These are phyloP conservation scores for Glaucidium brasilianum DNA, from an alignment of 2,113 vertebrate genomes.

Conservation along the genomic window DNA sequence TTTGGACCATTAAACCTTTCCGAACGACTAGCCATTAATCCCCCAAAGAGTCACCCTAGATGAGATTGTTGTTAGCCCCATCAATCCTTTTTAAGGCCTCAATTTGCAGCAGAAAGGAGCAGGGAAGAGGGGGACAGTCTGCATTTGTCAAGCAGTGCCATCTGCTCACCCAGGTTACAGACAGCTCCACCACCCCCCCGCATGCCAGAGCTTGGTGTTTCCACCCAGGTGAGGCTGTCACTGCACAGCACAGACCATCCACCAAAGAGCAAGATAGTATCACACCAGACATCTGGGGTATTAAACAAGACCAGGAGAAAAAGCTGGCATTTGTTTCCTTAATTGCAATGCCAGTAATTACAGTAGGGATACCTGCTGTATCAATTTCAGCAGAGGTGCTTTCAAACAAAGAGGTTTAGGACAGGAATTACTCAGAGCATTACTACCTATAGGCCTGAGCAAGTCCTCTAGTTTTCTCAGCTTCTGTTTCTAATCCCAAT, in stretches of 20 bases:
- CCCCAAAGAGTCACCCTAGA: not conserved
- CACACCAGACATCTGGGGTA: not conserved
- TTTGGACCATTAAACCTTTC: constrained; percentile 52
- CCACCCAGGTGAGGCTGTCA: not conserved
- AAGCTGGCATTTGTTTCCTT: not conserved
- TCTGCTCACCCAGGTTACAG: not conserved
- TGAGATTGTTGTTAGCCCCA: constrained; percentile 24
- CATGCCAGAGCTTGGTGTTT: not conserved
- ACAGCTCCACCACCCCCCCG: not conserved
- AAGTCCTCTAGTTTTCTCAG: not conserved
- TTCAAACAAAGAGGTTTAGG: not conserved
- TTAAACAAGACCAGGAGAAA: not conserved
- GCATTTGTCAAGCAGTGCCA: not conserved
- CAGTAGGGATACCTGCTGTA: not conserved
- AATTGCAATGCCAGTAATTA: not conserved
- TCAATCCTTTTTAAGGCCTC: constrained; percentile 47
- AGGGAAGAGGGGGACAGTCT: not conserved
- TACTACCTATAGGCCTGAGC: not conserved
- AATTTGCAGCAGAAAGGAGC: constrained; percentile 3
- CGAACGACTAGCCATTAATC: constrained; percentile 7
- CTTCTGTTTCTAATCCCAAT: not conserved
- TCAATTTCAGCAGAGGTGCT: not conserved
- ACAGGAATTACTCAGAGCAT: not conserved
- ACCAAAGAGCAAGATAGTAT: not conserved
- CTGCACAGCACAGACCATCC: not conserved